phyloP scores from a whole-genome alignment of 1,140 invertebrate species.

The Formica selysi region DNA sequence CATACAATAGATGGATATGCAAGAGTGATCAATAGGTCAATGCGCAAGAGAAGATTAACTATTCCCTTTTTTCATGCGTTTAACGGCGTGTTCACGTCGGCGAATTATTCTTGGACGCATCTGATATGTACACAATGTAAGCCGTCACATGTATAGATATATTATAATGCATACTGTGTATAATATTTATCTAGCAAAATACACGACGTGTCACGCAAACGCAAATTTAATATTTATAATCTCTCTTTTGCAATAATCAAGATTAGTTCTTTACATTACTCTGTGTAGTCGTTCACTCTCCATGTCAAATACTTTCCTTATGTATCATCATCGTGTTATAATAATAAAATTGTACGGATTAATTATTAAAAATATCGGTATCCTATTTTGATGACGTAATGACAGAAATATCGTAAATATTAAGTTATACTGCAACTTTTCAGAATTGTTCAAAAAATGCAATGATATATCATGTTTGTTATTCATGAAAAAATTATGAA shows the following conservation, averaged over 20 bases:
- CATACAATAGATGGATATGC: slow-evolving; percentile 54
- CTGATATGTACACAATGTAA: slow-evolving; percentile 25
- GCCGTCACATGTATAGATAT: background rate
- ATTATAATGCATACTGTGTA: background rate
- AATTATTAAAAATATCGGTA: no score
- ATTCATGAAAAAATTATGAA: background rate
- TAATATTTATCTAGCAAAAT: background rate
- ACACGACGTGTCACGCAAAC: slow-evolving; percentile 4
- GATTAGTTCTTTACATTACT: background rate
- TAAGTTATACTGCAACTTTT: no score
- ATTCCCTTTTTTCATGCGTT: slow-evolving; percentile 37
- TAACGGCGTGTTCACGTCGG: slow-evolving; percentile 35
- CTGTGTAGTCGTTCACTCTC: background rate
- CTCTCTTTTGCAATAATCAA: background rate
- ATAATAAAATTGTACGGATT: no score
- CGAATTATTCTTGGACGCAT: slow-evolving; percentile 28
- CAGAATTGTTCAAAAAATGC: no score
- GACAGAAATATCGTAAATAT: no score
- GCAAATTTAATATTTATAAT: slow-evolving; percentile 45
- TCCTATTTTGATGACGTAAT: no score
- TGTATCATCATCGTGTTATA: background rate
- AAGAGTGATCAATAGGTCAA: slow-evolving; percentile 64
- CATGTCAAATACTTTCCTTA: background rate
- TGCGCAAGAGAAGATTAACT: slow-evolving; percentile 51
- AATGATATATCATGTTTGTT: background rate